Evolutionary conservation across 64 coral and sea anemone species (phyloP).

Genomic region (Actinia equina): DNA sequence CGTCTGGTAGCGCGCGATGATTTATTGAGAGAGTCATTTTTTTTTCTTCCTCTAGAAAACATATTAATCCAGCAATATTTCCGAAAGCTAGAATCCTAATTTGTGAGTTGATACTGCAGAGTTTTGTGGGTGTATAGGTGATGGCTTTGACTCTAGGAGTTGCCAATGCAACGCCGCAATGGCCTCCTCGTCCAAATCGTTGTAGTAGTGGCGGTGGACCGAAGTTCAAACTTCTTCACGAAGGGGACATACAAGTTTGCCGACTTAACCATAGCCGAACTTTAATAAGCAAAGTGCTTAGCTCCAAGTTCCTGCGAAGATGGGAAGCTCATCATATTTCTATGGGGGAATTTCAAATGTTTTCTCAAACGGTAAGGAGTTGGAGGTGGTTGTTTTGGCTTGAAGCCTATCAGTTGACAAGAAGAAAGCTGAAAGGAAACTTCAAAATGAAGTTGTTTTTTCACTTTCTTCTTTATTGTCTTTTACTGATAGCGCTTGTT

Average conservation of each 20-base stretch:
- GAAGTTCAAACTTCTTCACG: slow-evolving; percentile 97
- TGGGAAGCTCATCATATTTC: slow-evolving; percentile 96
- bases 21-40: background rate
- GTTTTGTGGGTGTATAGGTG: background rate
- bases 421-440: background rate
- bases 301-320: slow-evolving; percentile 96
- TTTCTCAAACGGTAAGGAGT: slow-evolving; percentile 88
- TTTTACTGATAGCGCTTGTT: background rate
- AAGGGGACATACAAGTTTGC: slow-evolving; percentile 99
- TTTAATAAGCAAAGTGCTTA: slow-evolving; percentile 97
- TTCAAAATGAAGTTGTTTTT: background rate
- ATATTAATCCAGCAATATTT: background rate
- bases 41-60: background rate
- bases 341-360: slow-evolving; percentile 97
- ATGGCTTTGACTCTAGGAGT: slow-evolving; percentile 77
- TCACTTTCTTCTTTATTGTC: background rate
- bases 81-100: background rate
- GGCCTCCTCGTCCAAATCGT: slow-evolving; percentile 62
- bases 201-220: slow-evolving; percentile 83
- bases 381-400: background rate
- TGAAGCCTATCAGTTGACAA: background rate
- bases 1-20: background rate
- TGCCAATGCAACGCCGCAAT: slow-evolving; percentile 51
- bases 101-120: background rate
- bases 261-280: slow-evolving; percentile 97